Conservation (phyloP, 2,113 vertebrate genomes). For the Furnarius figulus region DNA sequence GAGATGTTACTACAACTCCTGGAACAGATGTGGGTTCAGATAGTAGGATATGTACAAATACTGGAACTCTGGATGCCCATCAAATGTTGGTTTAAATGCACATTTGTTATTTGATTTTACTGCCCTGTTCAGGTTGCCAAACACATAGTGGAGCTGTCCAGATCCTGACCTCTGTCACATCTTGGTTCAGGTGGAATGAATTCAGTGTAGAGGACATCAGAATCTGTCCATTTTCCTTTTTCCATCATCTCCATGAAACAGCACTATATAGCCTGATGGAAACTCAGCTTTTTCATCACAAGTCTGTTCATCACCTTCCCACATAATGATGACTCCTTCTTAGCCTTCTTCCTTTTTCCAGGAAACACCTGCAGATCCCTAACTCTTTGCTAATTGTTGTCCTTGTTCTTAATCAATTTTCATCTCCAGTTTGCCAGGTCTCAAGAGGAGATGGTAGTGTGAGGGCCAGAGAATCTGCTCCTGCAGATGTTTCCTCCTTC, state of each 20-base stretch:
- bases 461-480: neutral
- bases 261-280: neutral
- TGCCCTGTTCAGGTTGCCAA: neutral
- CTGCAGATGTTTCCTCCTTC: neutral
- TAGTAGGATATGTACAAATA: constrained; percentile 2
- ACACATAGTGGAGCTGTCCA: neutral
- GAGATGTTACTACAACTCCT: constrained; percentile 33
- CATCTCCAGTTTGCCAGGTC: neutral
- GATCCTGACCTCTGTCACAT: neutral
- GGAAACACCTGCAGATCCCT: neutral
- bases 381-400: neutral
- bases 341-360: neutral
- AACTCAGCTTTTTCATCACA: neutral
- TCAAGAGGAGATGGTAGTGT: neutral
- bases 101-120: neutral
- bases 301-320: neutral
- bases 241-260: neutral
- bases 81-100: neutral
- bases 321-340: accelerated
- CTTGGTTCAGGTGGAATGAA: neutral
- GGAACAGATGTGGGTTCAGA: constrained; percentile 25
- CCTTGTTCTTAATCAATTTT: neutral
- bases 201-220: neutral
- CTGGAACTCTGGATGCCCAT: constrained; percentile 18
- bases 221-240: neutral